Conservation (phyloP, 2,113 vertebrate genomes). For the Ploceus nigricollis region DNA sequence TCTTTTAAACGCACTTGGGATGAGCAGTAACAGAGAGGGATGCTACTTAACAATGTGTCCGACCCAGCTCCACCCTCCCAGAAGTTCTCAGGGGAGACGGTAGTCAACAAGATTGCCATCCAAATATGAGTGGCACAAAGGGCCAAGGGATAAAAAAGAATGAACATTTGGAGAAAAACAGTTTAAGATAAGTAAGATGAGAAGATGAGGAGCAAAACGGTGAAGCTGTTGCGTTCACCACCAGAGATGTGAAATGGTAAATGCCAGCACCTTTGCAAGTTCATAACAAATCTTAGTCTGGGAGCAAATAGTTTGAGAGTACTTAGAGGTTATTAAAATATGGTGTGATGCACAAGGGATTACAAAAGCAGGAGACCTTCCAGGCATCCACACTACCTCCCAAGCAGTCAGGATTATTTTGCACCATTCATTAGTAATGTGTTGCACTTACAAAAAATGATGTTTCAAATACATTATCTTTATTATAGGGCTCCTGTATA, state of each 20-base stretch:
- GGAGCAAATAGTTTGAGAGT: not conserved
- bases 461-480: not conserved
- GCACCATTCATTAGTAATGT: not conserved
- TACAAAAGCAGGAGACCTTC: not conserved
- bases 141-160: not conserved
- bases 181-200: not conserved
- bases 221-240: not conserved
- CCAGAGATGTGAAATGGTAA: not conserved
- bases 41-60: not conserved
- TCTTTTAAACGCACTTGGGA: not conserved
- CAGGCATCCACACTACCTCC: not conserved
- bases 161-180: not conserved
- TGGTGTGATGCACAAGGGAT: not conserved
- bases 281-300: not conserved
- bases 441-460: not conserved
- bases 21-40: not conserved
- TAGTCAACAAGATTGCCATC: not conserved
- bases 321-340: not conserved
- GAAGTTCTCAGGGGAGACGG: not conserved
- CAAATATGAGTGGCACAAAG: not conserved
- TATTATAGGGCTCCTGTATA: not conserved
- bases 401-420: not conserved
- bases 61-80: not conserved
- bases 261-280: not conserved
- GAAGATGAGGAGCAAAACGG: not conserved